Evolutionary conservation across 2,797 vertebrate genomes (phyloP).

Genomic region (Parauchenoglanis punctatus): DNA sequence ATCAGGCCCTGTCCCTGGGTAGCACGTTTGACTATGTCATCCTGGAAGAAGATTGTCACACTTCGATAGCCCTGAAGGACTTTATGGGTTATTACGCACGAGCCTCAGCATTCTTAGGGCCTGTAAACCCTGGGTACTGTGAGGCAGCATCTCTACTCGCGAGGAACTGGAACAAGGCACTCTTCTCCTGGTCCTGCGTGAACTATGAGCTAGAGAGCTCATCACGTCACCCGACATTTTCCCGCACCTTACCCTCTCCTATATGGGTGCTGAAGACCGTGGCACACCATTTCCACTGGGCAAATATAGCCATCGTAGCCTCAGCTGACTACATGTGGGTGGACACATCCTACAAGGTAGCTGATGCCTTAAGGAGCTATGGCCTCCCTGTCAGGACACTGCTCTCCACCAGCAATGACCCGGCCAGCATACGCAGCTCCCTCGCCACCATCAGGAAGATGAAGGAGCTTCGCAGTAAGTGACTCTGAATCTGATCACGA

Average conservation of each 20-base stretch:
- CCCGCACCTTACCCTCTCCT: slow-evolving; percentile 73
- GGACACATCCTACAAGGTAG: slow-evolving; percentile 72
- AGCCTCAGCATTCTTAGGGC: slow-evolving; percentile 76
- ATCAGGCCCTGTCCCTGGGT: slow-evolving; percentile 67
- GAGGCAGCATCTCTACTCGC: slow-evolving; percentile 71
- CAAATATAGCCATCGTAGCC: slow-evolving; percentile 75
- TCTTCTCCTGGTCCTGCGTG: slow-evolving; percentile 81
- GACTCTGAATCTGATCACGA: not conserved
- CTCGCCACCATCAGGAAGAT: slow-evolving; percentile 69
- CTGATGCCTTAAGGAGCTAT: slow-evolving; percentile 66
- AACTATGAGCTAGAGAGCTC: slow-evolving; percentile 73
- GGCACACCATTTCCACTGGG: slow-evolving; percentile 78
- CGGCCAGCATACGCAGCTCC: slow-evolving; percentile 61
- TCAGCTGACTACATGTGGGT: slow-evolving; percentile 76
- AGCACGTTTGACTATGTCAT: slow-evolving; percentile 72
- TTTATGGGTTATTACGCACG: slow-evolving; percentile 70
- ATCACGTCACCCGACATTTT: slow-evolving; percentile 66
- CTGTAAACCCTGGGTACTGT: slow-evolving; percentile 78
- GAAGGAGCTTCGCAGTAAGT: slow-evolving; percentile 74
- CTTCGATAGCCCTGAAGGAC: slow-evolving; percentile 68
- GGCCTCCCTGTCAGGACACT: slow-evolving; percentile 74
- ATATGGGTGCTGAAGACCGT: slow-evolving; percentile 69
- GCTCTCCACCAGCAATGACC: slow-evolving; percentile 62
- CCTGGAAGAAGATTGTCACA: slow-evolving; percentile 76
- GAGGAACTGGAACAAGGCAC: slow-evolving; percentile 77